phyloP scores from a whole-genome alignment of 2,113 vertebrate species.

The Cardinalis cardinalis region DNA sequence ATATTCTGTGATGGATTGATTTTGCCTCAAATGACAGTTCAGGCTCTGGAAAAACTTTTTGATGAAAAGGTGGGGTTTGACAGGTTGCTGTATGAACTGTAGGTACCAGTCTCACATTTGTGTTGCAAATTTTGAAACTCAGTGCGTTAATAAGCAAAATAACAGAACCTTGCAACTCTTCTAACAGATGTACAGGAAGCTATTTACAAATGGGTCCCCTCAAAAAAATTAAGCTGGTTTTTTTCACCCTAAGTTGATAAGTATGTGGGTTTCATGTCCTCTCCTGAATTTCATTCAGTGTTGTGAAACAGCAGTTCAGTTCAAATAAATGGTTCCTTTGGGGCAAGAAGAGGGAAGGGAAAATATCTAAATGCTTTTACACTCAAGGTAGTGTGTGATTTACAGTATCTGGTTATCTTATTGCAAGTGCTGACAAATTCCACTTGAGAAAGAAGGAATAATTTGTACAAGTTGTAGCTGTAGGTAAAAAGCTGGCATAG shows the following conservation, averaged over 20 bases:
- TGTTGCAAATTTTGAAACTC: not conserved
- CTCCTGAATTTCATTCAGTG: not conserved
- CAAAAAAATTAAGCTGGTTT: not conserved
- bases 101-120: not conserved
- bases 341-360: not conserved
- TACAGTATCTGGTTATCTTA: not conserved
- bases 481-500: not conserved
- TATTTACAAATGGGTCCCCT: not conserved
- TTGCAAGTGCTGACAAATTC: not conserved
- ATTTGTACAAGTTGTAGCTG: not conserved
- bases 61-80: not conserved
- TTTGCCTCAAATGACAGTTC: not conserved
- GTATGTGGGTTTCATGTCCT: not conserved
- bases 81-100: not conserved
- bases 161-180: not conserved
- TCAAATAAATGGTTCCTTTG: not conserved
- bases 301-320: not conserved
- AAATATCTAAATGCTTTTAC: not conserved
- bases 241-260: not conserved
- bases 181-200: not conserved
- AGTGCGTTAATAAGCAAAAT: not conserved
- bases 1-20: not conserved
- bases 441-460: not conserved
- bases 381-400: not conserved
- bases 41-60: not conserved